Evolutionary conservation across 64 coral and sea anemone species (phyloP).

Genomic region (Porites australiensis): DNA sequence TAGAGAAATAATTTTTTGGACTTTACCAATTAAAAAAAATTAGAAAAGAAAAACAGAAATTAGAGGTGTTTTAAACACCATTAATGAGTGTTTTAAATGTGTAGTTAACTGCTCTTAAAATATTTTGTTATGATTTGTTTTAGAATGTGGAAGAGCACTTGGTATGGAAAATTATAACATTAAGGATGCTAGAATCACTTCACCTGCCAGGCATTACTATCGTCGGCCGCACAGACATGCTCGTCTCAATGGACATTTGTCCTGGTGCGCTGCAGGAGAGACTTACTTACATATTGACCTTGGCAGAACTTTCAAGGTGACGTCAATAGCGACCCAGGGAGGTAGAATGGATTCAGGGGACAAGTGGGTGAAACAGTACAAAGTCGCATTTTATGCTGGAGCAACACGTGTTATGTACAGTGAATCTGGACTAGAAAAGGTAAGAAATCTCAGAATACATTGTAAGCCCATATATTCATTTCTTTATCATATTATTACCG

Average conservation of each 20-base stretch:
- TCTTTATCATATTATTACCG: too few species aligned
- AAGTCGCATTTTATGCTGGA: neutral
- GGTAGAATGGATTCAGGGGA: neutral
- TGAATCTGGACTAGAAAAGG: slow-evolving; percentile 4
- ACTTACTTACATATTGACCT: slow-evolving; percentile 21
- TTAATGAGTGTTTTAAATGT: too few species aligned
- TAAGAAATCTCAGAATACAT: neutral
- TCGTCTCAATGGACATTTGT: slow-evolving; percentile 4
- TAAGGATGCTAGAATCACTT: neutral
- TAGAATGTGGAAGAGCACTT: slow-evolving; percentile 28
- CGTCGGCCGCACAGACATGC: neutral
- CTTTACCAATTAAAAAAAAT: too few species aligned
- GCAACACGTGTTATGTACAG: neutral
- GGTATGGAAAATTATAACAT: slow-evolving; percentile 41
- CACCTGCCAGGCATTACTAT: neutral
- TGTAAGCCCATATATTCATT: too few species aligned
- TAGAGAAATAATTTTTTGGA: too few species aligned
- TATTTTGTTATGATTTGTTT: neutral
- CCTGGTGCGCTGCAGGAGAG: neutral
- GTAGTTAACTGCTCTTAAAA: too few species aligned
- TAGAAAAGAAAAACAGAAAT: too few species aligned
- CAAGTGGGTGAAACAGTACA: slow-evolving; percentile 22
- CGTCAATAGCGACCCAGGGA: slow-evolving; percentile 51
- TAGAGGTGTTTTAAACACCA: too few species aligned
- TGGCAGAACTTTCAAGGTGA: slow-evolving; percentile 26